Evolutionary conservation across 1,140 invertebrate genomes (phyloP), one percentile per base, ranked within the genome.

Genomic region (Calephelis virginiensis): DNA sequence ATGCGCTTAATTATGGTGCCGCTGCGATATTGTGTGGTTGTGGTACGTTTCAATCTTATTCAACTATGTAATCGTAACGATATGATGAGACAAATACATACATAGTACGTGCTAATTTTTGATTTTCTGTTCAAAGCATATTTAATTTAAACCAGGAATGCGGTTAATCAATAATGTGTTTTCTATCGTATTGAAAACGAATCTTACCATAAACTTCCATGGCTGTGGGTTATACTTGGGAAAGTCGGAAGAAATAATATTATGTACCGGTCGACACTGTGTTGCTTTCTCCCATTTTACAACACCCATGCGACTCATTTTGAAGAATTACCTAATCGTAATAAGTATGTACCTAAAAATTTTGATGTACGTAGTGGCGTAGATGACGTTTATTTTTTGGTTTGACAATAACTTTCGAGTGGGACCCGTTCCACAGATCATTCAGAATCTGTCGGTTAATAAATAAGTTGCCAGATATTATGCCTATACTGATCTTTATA

Each of bases 231-330:
- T 81, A 49, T 91, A 91, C 73, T 84, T 91, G 8, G 87, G 83
- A 73, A 90, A 91, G 81, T 91, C 90, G 1, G 90, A 91, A 46
- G 90, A 91, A 61, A 89, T 87, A 8, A 91, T 91, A 67, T 91
- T 90, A 69, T 91, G 82, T 38, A 81, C 73, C 12, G 88, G 88
- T 61, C 77, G 69, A 74, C 81, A 88, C 61, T 71, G 80, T 4
- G 68, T 69, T 37, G 86, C 37, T 77, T 82, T 90, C 64, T 90
- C 88, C 88, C 88, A 89, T 78, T 89, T 90, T 17, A 90, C 81
- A 46, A 68, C 81, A 40, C 71, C 59, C 81, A 85, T 83, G 13
- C 81, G 80, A 66, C 78, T 83, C 86, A 89, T 90, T 67, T 68
- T 61, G n/a, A 28, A 68, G 17, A 61, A 14, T 49, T 70, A 59